Evolutionary conservation across 2,888 invertebrate genomes (phyloP).

Genomic region (Physocephala rufipes): DNA sequence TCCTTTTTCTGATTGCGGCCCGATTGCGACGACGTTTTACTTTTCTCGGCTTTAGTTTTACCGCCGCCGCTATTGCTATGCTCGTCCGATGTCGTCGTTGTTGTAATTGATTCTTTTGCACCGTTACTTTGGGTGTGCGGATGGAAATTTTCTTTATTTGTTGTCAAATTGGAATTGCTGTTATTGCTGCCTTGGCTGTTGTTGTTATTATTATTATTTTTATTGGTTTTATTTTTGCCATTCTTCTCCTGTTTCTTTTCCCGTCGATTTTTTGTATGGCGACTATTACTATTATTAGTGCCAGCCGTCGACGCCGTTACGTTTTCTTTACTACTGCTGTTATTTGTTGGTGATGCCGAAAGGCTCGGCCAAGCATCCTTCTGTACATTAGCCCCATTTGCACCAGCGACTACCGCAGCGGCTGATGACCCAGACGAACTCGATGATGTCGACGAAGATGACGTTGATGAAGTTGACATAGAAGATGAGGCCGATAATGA

Average conservation of each 20-base stretch:
- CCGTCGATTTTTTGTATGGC: slow-evolving; percentile 47
- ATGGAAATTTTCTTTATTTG: slow-evolving; percentile 53
- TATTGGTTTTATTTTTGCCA: slow-evolving; percentile 66
- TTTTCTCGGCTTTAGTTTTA: slow-evolving; percentile 42
- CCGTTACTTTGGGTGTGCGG: slow-evolving; percentile 47
- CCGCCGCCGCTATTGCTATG: slow-evolving; percentile 36
- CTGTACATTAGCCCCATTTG: slow-evolving; percentile 58
- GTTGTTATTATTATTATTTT: slow-evolving; percentile 46
- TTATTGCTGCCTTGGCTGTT: slow-evolving; percentile 53
- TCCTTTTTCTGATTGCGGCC: slow-evolving; percentile 60
- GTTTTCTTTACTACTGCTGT: slow-evolving; percentile 51
- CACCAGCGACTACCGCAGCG: slow-evolving; percentile 40
- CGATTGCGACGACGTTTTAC: slow-evolving; percentile 30
- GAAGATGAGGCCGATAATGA: slow-evolving; percentile 25
- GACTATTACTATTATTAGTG: slow-evolving; percentile 44
- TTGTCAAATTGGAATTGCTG: slow-evolving; percentile 44
- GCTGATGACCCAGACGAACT: slow-evolving; percentile 39
- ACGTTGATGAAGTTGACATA: slow-evolving; percentile 39
- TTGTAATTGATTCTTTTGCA: slow-evolving; percentile 43
- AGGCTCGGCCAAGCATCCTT: slow-evolving; percentile 82
- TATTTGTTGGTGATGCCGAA: slow-evolving; percentile 69
- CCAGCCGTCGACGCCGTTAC: slow-evolving; percentile 43
- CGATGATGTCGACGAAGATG: slow-evolving; percentile 48
- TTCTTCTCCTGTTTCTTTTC: slow-evolving; percentile 66
- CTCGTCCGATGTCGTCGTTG: slow-evolving; percentile 30